Evolutionary conservation across 2,797 vertebrate genomes (phyloP).

Genomic region (Lepus townsendii): DNA sequence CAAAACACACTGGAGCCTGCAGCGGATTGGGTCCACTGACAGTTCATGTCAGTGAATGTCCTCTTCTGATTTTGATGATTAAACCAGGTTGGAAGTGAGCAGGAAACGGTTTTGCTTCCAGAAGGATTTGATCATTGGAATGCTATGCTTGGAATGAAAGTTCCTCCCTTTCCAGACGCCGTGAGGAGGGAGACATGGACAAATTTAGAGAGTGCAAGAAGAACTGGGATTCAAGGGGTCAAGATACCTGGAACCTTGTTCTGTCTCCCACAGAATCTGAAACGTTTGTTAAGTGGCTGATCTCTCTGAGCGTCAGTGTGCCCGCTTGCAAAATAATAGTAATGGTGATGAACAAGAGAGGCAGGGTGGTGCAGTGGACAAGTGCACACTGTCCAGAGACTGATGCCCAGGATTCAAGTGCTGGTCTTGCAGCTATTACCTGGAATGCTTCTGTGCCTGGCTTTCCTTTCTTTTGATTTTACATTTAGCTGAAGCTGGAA

Average conservation of each 20-base stretch:
- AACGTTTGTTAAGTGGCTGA: neutral
- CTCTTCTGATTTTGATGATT: constrained; percentile 18
- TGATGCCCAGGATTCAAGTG: neutral
- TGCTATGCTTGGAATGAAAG: neutral
- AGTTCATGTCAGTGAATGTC: neutral
- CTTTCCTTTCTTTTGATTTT: constrained; percentile 15
- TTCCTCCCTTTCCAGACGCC: neutral
- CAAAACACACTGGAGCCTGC: neutral
- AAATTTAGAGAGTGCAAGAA: neutral
- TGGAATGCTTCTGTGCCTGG: neutral
- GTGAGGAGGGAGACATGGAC: neutral
- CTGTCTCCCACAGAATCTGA: neutral
- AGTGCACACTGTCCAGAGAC: neutral
- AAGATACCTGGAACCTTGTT: neutral
- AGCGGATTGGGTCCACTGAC: neutral
- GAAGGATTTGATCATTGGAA: constrained; percentile 47
- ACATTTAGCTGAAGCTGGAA: constrained; percentile 2
- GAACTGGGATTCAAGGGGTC: neutral
- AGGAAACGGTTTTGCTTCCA: neutral
- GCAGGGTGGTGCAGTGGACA: neutral
- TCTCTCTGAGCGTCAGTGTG: neutral
- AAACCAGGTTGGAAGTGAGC: constrained; percentile 32
- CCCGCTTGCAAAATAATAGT: constrained; percentile 33
- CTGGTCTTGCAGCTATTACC: neutral
- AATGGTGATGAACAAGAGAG: neutral